Evolutionary conservation across 2,113 vertebrate species (phyloP), one percentile per base, ranked within the genome.

Genomic region (Pluvianellus socialis): DNA sequence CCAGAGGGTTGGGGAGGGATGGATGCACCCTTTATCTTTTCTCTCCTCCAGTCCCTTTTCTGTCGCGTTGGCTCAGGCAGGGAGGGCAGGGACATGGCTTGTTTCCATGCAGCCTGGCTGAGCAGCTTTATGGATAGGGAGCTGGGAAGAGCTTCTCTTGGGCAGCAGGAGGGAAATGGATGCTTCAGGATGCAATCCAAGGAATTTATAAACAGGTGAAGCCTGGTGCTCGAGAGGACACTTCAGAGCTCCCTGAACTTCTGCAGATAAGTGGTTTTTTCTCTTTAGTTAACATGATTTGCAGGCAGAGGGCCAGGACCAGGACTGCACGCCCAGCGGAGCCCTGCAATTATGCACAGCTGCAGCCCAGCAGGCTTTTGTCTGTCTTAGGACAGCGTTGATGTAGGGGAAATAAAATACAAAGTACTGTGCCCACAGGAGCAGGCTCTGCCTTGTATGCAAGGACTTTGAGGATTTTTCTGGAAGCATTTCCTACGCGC

Each of bases 331-430:
- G 14, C 65, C 65, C 73, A 61, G 55, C 33, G 35, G 55, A 92
- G 81, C 61, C 50, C 56, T 28, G 65, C 86, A 86, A 44, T 80
- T 92, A 38, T 16, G 55, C 55, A 67, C 79, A 94, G 72, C 91
- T 96, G 83, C 81, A 55, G 73, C 89, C 32, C 13, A 76, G 47
- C 35, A 74, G 74, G 75, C 68, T 92, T 62, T 85, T 86, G 58
- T 35, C 56, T 28, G 5, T 79, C 63, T 91, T 66, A 30, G 42
- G 32, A 30, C 88, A 81, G 67, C 82, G 45, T 5, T 92, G 81
- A 86, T 49, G 7, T 76, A 79, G 88, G 66, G 66, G 80, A 96
- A 90, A 88, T 95, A 56, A 94, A 96, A 94, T 86, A 68, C 23
- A n/a, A 96, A 80, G 68, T 81, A 19, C 71, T 92, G 4, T 92